Conservation (phyloP, 2,888 invertebrate genomes). For the Sminthurinus aureus region DNA sequence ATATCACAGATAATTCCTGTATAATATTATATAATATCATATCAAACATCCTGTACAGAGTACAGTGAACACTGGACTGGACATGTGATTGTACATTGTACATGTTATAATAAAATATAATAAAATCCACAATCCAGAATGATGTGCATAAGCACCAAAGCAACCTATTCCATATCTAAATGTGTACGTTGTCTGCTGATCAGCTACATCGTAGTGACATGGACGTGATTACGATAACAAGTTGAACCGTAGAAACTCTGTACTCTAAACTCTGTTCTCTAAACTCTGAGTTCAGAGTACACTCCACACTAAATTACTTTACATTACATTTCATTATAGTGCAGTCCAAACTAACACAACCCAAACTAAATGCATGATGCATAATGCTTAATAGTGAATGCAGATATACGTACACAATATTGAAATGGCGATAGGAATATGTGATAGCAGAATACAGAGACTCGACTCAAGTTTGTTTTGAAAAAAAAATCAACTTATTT, state of each 20-base stretch:
- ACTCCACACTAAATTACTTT: not conserved
- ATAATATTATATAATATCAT: no score
- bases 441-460: not conserved
- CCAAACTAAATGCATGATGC: not conserved
- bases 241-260: slow-evolving; percentile 8
- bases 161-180: no score
- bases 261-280: no score
- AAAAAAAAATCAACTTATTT: slow-evolving; percentile 26
- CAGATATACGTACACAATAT: no score
- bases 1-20: no score
- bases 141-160: not conserved
- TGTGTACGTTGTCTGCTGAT: slow-evolving; percentile 9
- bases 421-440: no score
- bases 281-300: slow-evolving; percentile 12
- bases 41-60: no score
- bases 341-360: not conserved
- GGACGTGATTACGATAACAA: slow-evolving; percentile 24
- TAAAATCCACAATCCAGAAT: no score
- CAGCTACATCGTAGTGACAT: slow-evolving; percentile 18
- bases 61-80: no score
- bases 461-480: slow-evolving; percentile 26
- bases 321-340: not conserved
- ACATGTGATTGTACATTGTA: not conserved
- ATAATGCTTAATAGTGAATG: not conserved
- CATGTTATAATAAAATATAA: no score